These are phyloP conservation scores for Himalopsyche kuldschensis DNA, from an alignment of 2,888 invertebrate genomes.

Conservation along the genomic window DNA sequence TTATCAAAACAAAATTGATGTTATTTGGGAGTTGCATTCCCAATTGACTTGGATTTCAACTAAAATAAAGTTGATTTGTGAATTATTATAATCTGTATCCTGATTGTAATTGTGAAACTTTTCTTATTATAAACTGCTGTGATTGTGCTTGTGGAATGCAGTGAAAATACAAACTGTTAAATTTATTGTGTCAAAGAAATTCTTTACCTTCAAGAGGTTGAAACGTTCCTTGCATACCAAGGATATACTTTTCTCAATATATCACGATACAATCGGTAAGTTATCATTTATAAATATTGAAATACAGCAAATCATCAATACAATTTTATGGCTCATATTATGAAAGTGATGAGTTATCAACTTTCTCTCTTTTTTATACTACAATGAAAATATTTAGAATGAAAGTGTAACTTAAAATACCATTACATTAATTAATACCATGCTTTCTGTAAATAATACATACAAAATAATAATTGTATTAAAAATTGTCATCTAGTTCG, in stretches of 20 bases:
- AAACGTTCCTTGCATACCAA: not conserved
- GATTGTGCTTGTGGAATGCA: not conserved
- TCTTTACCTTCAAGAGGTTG: not conserved
- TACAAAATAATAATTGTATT: too few relatives aligned
- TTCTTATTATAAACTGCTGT: not conserved
- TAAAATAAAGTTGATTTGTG: not conserved
- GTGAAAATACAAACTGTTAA: not conserved
- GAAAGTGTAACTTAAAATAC: not conserved
- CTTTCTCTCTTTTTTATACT: not conserved
- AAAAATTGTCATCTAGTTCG: too few relatives aligned
- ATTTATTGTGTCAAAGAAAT: not conserved
- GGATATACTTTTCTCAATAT: not conserved
- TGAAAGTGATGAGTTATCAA: not conserved
- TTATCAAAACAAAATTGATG: not conserved
- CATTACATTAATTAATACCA: too few relatives aligned
- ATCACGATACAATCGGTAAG: not conserved
- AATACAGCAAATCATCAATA: not conserved
- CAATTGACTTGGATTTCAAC: not conserved
- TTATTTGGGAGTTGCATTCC: not conserved
- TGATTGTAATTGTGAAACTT: not conserved
- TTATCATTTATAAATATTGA: not conserved
- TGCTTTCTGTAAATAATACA: too few relatives aligned
- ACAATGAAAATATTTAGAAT: not conserved
- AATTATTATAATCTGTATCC: not conserved
- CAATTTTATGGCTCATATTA: not conserved